Evolutionary conservation across 1,140 invertebrate species (phyloP).

Genomic region (Metopolophium dirhodum): DNA sequence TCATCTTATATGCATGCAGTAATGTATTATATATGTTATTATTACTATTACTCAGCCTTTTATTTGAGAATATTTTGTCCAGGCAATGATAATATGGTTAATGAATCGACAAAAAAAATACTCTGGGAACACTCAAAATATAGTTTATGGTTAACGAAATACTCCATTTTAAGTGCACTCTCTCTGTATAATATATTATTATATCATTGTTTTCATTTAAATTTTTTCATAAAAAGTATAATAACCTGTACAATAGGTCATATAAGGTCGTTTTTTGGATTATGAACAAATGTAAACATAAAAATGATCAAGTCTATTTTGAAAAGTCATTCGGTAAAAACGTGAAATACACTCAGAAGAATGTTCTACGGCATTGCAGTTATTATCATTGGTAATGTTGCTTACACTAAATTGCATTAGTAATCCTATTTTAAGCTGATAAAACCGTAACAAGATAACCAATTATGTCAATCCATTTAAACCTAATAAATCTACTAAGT

Average conservation of each 20-base stretch:
- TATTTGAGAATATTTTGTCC: neutral
- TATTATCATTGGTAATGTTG: neutral
- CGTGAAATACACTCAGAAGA: neutral
- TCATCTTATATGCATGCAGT: neutral
- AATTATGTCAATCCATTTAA: slow-evolving; percentile 3
- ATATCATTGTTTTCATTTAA: neutral
- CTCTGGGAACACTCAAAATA: neutral
- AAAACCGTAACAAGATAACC: slow-evolving; percentile 4
- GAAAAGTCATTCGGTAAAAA: neutral
- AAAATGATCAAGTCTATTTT: neutral
- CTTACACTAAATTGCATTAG: neutral
- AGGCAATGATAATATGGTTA: neutral
- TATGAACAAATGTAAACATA: neutral
- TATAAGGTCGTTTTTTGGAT: neutral
- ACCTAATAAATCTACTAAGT: neutral
- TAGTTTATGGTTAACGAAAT: neutral
- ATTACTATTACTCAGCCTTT: neutral
- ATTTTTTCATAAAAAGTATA: neutral
- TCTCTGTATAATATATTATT: neutral
- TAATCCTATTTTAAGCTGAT: slow-evolving; percentile 10
- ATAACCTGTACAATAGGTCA: neutral
- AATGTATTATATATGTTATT: neutral
- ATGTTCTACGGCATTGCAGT: neutral
- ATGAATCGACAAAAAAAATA: neutral
- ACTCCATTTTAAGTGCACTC: neutral